A percentile compares a stretch with the other conserved stretches of the same genome.
Evolutionary conservation across 2,113 vertebrate genomes (phyloP).

Genomic region (Pavo muticus): DNA sequence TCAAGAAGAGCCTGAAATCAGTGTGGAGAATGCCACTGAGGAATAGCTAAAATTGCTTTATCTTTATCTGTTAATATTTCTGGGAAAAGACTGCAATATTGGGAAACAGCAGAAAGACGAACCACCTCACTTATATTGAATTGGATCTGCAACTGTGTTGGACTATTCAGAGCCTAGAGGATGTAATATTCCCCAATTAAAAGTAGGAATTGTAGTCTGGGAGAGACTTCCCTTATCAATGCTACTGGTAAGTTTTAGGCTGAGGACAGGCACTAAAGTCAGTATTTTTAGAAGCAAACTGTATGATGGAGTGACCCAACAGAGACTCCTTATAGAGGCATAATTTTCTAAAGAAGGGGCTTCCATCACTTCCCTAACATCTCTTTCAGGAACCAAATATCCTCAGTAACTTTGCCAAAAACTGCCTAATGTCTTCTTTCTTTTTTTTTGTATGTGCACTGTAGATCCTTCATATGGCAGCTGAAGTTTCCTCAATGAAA

Average conservation of each 20-base stretch:
- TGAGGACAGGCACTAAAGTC: not conserved
- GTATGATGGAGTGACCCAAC: not conserved
- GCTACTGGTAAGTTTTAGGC: not conserved
- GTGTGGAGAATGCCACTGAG: constrained; percentile 32
- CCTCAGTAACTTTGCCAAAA: not conserved
- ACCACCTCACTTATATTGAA: not conserved
- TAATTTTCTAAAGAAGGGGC: not conserved
- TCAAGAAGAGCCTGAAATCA: constrained; percentile 58
- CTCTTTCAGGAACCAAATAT: not conserved
- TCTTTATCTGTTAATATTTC: constrained; percentile 41
- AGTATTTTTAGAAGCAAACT: not conserved
- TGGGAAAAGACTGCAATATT: constrained; percentile 40
- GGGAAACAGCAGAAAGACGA: constrained; percentile 19
- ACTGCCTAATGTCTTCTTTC: not conserved
- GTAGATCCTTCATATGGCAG: not conserved
- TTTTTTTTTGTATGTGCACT: not conserved
- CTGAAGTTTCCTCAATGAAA: not conserved
- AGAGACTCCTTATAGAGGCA: not conserved
- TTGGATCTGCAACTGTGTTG: not conserved
- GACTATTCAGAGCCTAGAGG: not conserved
- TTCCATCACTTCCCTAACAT: not conserved
- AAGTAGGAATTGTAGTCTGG: not conserved
- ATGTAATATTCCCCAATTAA: not conserved
- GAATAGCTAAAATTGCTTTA: constrained; percentile 55
- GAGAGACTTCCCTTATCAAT: not conserved